Evolutionary conservation across 2,888 invertebrate species (phyloP).

Genomic region (Gymnocheta viridis): DNA sequence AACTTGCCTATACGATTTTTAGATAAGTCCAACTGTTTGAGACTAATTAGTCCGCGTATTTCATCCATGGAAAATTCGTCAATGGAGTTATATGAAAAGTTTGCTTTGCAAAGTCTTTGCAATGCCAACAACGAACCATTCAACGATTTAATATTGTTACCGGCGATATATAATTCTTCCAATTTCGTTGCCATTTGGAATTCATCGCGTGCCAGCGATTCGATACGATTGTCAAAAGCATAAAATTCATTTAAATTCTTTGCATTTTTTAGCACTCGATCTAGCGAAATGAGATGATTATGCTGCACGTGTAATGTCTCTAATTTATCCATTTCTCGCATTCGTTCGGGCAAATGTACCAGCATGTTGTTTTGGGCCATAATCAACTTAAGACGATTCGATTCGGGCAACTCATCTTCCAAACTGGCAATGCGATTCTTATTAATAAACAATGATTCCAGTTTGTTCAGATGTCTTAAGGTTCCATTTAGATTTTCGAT

Average conservation of each 20-base stretch:
- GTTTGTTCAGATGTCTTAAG: constrained; percentile 86
- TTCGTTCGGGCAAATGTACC: constrained; percentile 87
- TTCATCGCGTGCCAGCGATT: constrained; percentile 89
- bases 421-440: constrained; percentile 88
- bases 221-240: constrained; percentile 88
- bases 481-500: constrained; percentile 89
- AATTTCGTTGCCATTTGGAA: constrained; percentile 88
- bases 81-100: constrained; percentile 89
- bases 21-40: constrained; percentile 89
- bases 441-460: constrained; percentile 91
- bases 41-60: constrained; percentile 87
- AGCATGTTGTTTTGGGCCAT: constrained; percentile 89
- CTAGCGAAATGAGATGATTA: constrained; percentile 87
- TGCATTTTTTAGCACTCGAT: constrained; percentile 88
- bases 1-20: constrained; percentile 88
- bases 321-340: constrained; percentile 87
- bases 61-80: constrained; percentile 91
- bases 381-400: constrained; percentile 85
- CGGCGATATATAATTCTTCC: constrained; percentile 87
- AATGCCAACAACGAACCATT: constrained; percentile 89
- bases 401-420: constrained; percentile 89
- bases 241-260: constrained; percentile 86
- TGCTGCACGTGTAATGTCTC: constrained; percentile 88
- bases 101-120: constrained; percentile 86
- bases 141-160: constrained; percentile 87